phyloP scores from a whole-genome alignment of 2,888 invertebrate genomes.

The Poecilus cupreus region DNA sequence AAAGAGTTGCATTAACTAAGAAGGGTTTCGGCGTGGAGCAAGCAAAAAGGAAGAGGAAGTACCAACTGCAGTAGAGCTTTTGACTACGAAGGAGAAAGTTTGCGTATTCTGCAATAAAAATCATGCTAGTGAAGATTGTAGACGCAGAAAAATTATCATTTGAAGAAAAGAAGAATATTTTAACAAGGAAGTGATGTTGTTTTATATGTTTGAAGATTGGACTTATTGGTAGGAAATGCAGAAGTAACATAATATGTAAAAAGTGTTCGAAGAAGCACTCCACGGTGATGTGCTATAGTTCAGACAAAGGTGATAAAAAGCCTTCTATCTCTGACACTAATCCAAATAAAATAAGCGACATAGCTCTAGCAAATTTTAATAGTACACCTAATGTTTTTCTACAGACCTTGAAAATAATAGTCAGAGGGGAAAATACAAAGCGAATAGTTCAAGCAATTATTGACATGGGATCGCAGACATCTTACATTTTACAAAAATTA shows the following conservation, averaged over 20 bases:
- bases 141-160: too few relatives aligned
- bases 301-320: neutral
- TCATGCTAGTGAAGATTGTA: constrained; percentile 2
- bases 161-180: constrained; percentile 12
- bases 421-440: too few relatives aligned
- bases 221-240: neutral
- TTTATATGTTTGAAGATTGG: constrained; percentile 12
- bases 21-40: neutral
- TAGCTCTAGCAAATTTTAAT: neutral
- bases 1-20: neutral
- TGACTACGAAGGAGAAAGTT: constrained; percentile 1
- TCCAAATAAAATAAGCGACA: neutral
- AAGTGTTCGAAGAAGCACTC: too few relatives aligned
- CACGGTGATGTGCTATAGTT: constrained; percentile 1
- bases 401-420: neutral
- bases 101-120: constrained; percentile 36
- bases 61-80: neutral
- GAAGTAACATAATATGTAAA: too few relatives aligned
- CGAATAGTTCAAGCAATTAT: too few relatives aligned
- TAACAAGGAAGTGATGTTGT: constrained; percentile 14
- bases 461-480: too few relatives aligned
- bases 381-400: neutral
- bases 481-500: too few relatives aligned
- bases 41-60: neutral
- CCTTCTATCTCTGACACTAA: neutral